These are phyloP conservation scores for Syngnathus typhle DNA, from an alignment of 2,113 vertebrate species.

Conservation along the genomic window DNA sequence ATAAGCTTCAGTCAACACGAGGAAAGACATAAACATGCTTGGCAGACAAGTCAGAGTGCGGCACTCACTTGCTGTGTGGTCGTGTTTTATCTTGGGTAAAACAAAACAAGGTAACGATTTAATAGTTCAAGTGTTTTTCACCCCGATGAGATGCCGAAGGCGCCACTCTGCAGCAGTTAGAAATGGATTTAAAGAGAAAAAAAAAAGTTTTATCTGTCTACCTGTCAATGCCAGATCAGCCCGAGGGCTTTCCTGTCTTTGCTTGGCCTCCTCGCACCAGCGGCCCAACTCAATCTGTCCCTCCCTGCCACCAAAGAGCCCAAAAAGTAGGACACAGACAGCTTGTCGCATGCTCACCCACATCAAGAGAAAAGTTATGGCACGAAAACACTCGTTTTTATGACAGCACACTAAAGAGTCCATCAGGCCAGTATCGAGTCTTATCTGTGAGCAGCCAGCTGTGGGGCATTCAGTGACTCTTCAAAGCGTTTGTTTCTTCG, in stretches of 20 bases:
- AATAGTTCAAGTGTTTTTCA: conserved; percentile 2
- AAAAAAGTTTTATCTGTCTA: conserved; percentile 54
- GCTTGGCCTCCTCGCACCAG: conserved; percentile 52
- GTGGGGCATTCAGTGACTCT: conserved; percentile 62
- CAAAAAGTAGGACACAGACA: conserved; percentile 61
- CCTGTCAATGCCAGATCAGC: conserved; percentile 56
- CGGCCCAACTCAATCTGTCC: conserved; percentile 64
- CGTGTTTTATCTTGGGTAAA: conserved; percentile 9
- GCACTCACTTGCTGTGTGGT: background rate
- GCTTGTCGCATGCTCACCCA: conserved; percentile 21
- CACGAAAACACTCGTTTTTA: conserved; percentile 40
- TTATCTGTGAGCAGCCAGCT: conserved; percentile 52
- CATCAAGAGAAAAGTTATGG: conserved; percentile 23
- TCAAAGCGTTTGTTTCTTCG: conserved; percentile 55
- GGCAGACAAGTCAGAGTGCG: conserved; percentile 25
- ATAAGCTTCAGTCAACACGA: conserved; percentile 46
- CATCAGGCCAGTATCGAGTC: conserved; percentile 32
- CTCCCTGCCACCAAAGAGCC: conserved; percentile 52
- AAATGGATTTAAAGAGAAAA: background rate
- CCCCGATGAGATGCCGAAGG: conserved; percentile 39
- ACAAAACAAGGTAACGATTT: background rate
- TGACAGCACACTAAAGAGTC: conserved; percentile 40
- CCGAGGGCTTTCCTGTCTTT: conserved; percentile 54
- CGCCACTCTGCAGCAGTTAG: conserved; percentile 27
- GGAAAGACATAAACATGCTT: conserved; percentile 37